These are phyloP conservation scores for Callyntrura guangdongensis DNA, from an alignment of 2,888 invertebrate species.

Conservation along the genomic window DNA sequence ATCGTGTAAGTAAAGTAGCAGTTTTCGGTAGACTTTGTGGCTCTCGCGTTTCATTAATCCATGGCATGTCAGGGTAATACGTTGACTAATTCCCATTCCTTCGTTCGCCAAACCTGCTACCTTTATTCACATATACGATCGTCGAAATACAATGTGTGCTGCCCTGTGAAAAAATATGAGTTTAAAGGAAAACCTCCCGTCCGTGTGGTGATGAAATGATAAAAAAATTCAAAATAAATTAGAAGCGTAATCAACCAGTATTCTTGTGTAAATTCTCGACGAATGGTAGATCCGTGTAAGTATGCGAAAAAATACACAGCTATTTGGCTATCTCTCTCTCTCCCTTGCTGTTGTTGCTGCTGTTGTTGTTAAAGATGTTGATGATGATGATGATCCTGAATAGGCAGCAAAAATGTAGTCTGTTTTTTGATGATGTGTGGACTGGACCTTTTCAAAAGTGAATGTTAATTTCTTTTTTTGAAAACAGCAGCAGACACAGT, in stretches of 20 bases:
- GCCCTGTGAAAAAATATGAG: not conserved
- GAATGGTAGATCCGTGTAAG: not conserved
- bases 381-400: not conserved
- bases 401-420: not conserved
- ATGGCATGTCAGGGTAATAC: not conserved
- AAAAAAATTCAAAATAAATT: slow-evolving; percentile 50
- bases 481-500: not conserved
- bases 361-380: not conserved
- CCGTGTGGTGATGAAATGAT: slow-evolving; percentile 46
- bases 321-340: no score
- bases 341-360: not conserved
- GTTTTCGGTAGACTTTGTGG: slow-evolving; percentile 64
- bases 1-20: slow-evolving; percentile 48
- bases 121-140: not conserved
- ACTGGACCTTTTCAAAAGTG: slow-evolving; percentile 45
- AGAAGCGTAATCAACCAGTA: slow-evolving; percentile 48
- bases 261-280: slow-evolving; percentile 23
- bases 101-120: slow-evolving; percentile 27
- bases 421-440: slow-evolving; percentile 45
- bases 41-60: slow-evolving; percentile 45
- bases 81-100: slow-evolving; percentile 67
- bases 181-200: slow-evolving; percentile 11
- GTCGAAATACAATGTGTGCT: not conserved
- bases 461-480: slow-evolving; percentile 1
- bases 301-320: not conserved